Percentiles rank a stretch among this genome's conserved stretches.
Evolutionary conservation across 2,888 invertebrate species (phyloP).

Genomic region (Nephrotoma appendiculata): DNA sequence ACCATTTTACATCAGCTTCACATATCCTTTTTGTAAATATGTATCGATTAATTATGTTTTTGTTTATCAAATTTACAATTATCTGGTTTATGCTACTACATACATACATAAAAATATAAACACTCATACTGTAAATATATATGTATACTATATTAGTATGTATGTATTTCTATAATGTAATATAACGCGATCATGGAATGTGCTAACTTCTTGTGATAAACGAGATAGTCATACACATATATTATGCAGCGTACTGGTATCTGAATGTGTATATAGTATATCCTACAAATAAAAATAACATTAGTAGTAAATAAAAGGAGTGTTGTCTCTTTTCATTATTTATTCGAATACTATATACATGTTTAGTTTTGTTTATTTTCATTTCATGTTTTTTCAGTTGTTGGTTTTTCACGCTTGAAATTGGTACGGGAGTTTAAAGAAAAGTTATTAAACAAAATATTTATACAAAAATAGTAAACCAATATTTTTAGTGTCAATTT

Average conservation of each 20-base stretch:
- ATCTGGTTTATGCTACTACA: not conserved
- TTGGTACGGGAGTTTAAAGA: not conserved
- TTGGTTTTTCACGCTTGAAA: not conserved
- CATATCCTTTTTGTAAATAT: not conserved
- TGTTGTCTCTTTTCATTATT: not conserved
- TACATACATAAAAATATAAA: no score
- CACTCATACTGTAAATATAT: no score
- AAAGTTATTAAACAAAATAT: not conserved
- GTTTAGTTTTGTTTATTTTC: not conserved
- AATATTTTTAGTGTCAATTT: not conserved
- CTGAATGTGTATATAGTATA: not conserved
- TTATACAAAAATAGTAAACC: not conserved
- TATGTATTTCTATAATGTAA: not conserved
- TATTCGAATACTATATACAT: not conserved
- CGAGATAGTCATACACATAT: not conserved
- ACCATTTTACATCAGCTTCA: not conserved
- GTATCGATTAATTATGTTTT: not conserved
- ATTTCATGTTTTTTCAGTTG: not conserved
- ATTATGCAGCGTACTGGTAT: not conserved
- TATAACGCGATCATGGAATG: not conserved
- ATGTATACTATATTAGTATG: no score
- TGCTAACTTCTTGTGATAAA: not conserved
- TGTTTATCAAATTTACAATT: not conserved
- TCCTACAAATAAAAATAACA: not conserved
- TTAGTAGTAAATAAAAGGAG: not conserved